Base-by-base conservation (phyloP, 2,113 vertebrate species). In the Hyperoodon ampullatus region DNA sequence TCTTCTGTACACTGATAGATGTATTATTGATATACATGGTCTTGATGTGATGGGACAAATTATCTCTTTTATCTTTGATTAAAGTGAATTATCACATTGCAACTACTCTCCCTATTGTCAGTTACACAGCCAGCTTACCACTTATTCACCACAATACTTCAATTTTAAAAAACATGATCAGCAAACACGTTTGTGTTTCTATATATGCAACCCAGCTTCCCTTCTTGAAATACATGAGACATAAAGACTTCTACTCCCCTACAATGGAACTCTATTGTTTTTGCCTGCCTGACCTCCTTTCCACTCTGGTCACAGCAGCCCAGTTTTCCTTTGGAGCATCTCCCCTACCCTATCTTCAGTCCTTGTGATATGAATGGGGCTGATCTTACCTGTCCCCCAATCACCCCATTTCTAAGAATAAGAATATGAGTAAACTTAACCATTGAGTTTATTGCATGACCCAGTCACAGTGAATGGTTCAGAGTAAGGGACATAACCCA, bases 41-140 rank as follows among this genome's bases (percentile, higher is more conserved):
- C 74, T 92, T 94, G 47, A 80, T 74, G 65, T 90, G 35, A 80
- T 83, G 75, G 92, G 70, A 92, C 68, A 92, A 82, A 83, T 50
- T 77, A 13, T 71, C 47, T 96, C 66, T 94, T 95, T 91, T 63
- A 94, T 93, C 85, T 96, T 68, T 94, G 42, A 94, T 78, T 95
- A 90, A 94, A 95, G 80, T 65, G 83, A 95, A 92, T 81, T 65
- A 70, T 65, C 74, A 92, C 72, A 68, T 50, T 47, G 10, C 28
- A 80, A 60, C 74, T 83, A 55, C 5, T 83, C 19, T 90, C 23
- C 35, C 68, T 33, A 16, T 0, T 82, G 19, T 92, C 47, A 78
- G 19, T 8, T 33, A 18, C 47, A 82, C 11, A 78, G 18, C 16
- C 19, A 78, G 65, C 50, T 70, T 63, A 35, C 35, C 58, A 30